Base-by-base conservation (phyloP, 2,888 invertebrate species). In the Meandrusa payeni region DNA sequence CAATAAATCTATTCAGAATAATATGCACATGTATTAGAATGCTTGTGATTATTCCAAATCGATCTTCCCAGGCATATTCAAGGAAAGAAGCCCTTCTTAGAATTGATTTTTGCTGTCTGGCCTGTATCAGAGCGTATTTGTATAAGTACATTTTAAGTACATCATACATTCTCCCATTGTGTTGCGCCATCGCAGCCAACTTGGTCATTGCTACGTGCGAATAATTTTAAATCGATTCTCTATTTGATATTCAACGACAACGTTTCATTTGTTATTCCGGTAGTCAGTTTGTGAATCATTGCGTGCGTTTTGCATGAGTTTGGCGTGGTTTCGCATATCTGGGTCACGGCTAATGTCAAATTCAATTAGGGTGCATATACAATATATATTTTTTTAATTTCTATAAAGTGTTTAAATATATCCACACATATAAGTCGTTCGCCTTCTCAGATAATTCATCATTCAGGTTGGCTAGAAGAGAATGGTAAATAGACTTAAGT, bases 201-300 rank as follows among this genome's bases (percentile, higher is more conserved):
- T 62, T 57, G 69, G 67, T 64, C 67, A 68, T 61, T 64, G 67
- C 48, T 4, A 39, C 41, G 41, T 52, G 47, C 38, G 34, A 28
- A 32, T 50, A 41, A 51, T 55, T 41, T 38, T 11, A 44, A 46
- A 11, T 28, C 5, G n/a, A 11, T 12, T 11, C 33, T 15, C 32
- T 38, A 38, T 46, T 46, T 28, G 19, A 31, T 38, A 34, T 40
- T 28, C 32, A 29, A 23, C 31, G 1, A 9, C 22, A 13, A 7
- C 12, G 15, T 10, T 23, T 17, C 39, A 40, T 39, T 49, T 38
- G 32, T 46, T 44, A 49, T 49, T 49, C 49, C 7, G 34, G 26
- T 24, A 33, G 26, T 24, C 17, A 9, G 32, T 34, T 24, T 11
- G 13, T 41, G 38, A 43, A 12, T 49, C 46, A 46, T 15, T 15